Conservation (phyloP, 2,888 invertebrate genomes). For the Tridacna gigas region DNA sequence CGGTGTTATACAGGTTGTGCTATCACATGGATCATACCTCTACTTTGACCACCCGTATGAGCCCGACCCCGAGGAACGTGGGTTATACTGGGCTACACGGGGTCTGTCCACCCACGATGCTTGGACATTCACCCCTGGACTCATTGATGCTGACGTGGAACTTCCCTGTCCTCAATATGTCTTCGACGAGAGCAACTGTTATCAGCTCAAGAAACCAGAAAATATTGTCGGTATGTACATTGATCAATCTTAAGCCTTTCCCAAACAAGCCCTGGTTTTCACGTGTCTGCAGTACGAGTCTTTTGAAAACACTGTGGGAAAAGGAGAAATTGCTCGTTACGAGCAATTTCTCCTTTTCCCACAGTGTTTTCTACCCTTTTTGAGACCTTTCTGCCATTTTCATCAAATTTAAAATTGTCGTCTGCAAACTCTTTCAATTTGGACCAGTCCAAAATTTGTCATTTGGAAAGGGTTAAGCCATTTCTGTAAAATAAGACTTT, state of each 20-base stretch:
- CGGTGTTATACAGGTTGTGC: conserved; percentile 71
- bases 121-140: conserved; percentile 75
- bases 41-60: conserved; percentile 81
- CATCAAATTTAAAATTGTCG: too few relatives aligned
- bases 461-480: too few relatives aligned
- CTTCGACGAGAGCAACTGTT: conserved; percentile 66
- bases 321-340: neutral
- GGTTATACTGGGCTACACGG: conserved; percentile 82
- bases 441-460: too few relatives aligned
- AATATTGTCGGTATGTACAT: conserved; percentile 78
- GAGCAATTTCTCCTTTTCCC: neutral
- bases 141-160: conserved; percentile 66
- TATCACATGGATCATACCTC: conserved; percentile 75
- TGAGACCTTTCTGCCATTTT: too few relatives aligned
- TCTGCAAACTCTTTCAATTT: too few relatives aligned
- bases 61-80: conserved; percentile 80
- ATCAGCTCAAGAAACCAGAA: conserved; percentile 72
- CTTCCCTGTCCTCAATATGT: conserved; percentile 65
- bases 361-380: neutral
- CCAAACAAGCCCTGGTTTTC: neutral
- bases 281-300: neutral
- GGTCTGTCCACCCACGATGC: conserved; percentile 75
- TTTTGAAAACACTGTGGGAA: neutral
- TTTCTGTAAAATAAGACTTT: too few relatives aligned
- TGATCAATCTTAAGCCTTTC: neutral